phyloP scores from a whole-genome alignment of 2,113 vertebrate species.

The Pteropus alecto region DNA sequence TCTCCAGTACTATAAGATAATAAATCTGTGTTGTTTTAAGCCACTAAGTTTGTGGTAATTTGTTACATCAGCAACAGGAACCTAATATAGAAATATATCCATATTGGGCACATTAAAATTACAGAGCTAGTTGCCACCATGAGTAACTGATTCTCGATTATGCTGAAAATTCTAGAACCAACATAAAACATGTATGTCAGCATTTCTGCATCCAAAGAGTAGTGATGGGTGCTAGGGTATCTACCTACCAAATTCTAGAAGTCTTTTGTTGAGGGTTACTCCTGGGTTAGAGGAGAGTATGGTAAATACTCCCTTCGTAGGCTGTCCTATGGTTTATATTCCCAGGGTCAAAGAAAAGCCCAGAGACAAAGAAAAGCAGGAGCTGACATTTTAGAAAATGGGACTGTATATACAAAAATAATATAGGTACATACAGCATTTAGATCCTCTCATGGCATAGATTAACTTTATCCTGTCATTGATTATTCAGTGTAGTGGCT shows the following conservation, averaged over 20 bases:
- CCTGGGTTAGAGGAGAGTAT: not conserved
- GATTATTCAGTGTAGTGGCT: not conserved
- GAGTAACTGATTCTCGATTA: not conserved
- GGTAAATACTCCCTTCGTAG: not conserved
- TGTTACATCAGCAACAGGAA: not conserved
- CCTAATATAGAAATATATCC: not conserved
- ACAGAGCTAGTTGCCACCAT: not conserved
- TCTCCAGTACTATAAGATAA: not conserved
- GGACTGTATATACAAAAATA: not conserved
- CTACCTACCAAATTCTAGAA: not conserved
- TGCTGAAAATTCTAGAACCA: not conserved
- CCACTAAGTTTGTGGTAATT: not conserved
- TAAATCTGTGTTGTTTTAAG: not conserved
- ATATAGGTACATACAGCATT: not conserved
- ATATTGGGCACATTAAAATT: not conserved
- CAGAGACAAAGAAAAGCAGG: not conserved
- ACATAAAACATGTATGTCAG: not conserved
- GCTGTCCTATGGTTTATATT: not conserved
- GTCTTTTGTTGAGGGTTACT: not conserved
- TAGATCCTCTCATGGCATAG: not conserved
- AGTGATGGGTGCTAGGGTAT: not conserved
- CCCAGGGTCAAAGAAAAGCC: not conserved
- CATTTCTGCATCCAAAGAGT: not conserved
- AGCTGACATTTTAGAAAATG: not conserved
- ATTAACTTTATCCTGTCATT: constrained; percentile 1